Evolutionary conservation across 2,888 invertebrate genomes (phyloP), one percentile per base, ranked within the genome.

Genomic region (Trachelus tabidus): DNA sequence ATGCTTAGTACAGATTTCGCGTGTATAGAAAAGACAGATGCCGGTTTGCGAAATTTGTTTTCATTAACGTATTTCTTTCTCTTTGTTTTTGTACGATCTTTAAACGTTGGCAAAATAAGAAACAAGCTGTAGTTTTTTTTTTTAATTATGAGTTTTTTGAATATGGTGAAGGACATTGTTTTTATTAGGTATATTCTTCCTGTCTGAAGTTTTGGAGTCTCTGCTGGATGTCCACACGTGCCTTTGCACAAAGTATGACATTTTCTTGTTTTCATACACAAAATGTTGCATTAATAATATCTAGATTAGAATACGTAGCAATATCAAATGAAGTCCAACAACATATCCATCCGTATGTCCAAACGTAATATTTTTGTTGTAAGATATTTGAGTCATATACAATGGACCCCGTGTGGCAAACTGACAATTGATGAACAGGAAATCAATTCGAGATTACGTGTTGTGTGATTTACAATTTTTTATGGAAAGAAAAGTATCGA

Each of bases 391-490:
- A 56, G 23, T 56, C 56, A 56, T 56, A 23, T 56, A 56, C 2
- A 56, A 56, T 56, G 23, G 9, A 56, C 23, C 56, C 9, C 56
- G 56, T 68, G 76, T 79, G 79, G 77, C 75, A 77, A 68, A 76
- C 35, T 56, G 11, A 33, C 69, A 23, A 68, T 12, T 23, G 68
- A 74, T 33, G 23, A 69, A 77, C 35, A 37, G 76, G 68, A 37
- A 35, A 56, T 73, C 23, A 23, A 56, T 56, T 56, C 11, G 56
- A 56, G 56, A 23, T 56, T 23, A 56, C 3, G 56, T 76, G 37
- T 34, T 80, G 40, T 75, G 11, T 79, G 79, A 76, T 76, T 40
- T 23, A 75, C 73, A 80, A 77, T 76, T 34, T 69, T 75, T n/a
- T 75, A 77, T 75, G 37, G 15, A 73, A 69, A 69, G 75, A 77